Evolutionary conservation across 2,888 invertebrate species (phyloP).

Genomic region (Netelia inedita): DNA sequence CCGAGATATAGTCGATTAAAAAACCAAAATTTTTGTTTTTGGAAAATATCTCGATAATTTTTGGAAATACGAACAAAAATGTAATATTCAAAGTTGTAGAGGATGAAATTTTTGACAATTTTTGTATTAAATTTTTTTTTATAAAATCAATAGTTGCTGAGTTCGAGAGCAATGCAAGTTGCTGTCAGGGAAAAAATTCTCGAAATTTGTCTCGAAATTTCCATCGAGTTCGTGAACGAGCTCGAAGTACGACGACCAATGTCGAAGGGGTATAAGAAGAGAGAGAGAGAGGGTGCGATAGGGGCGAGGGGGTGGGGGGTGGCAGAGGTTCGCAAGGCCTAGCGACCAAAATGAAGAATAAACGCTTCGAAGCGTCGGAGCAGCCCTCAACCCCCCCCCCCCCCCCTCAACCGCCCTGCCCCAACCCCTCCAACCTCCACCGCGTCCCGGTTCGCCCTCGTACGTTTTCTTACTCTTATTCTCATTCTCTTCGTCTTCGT

Average conservation of each 20-base stretch:
- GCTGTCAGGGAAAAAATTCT: too few species aligned
- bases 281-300: slow-evolving; percentile 42
- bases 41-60: too few species aligned
- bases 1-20: too few species aligned
- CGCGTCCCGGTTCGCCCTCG: not conserved
- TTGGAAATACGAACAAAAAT: too few species aligned
- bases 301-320: too few species aligned
- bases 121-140: too few species aligned
- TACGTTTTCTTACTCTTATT: slow-evolving; percentile 27
- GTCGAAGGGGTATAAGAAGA: not conserved
- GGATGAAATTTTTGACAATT: too few species aligned
- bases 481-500: slow-evolving; percentile 22
- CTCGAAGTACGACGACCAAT: not conserved
- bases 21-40: too few species aligned
- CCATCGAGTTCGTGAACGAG: not conserved
- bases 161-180: too few species aligned
- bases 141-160: not conserved
- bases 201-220: not conserved
- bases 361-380: slow-evolving; percentile 69
- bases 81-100: too few species aligned
- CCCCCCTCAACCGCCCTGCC: not conserved
- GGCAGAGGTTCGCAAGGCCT: slow-evolving; percentile 1
- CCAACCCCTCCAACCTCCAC: slow-evolving; percentile 12
- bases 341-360: slow-evolving; percentile 73
- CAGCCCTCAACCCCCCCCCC: slow-evolving; percentile 19